Evolutionary conservation across 2,888 invertebrate species (phyloP).

Genomic region (Caenorhabditis panamensis): DNA sequence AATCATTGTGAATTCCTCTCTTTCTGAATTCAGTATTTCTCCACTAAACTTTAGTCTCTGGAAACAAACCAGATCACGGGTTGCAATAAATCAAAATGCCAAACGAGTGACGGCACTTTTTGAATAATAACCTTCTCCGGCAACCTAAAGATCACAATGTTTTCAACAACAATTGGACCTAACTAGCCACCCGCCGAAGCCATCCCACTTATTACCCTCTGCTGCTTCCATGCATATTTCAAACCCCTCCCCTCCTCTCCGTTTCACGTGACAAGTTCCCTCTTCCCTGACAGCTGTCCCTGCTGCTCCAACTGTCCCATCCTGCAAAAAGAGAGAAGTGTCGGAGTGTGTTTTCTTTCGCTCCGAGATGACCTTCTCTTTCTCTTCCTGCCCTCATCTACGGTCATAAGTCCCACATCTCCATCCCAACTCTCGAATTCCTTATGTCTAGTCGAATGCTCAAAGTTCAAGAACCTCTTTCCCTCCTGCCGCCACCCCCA

Average conservation of each 20-base stretch:
- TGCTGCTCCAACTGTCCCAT: conserved; percentile 4
- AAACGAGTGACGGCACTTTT: background rate
- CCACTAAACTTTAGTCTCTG: background rate
- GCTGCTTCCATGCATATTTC: conserved; percentile 41
- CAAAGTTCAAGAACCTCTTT: conserved; percentile 48
- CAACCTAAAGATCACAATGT: conserved; percentile 2
- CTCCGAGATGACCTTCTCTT: background rate
- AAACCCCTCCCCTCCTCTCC: conserved; percentile 13
- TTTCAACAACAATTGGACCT: conserved; percentile 5
- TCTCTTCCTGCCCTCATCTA: no score
- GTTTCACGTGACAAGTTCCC: conserved; percentile 44
- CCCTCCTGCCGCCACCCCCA: conserved; percentile 10
- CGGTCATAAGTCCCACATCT: no score
- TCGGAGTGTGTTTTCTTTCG: background rate
- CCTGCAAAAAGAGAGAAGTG: conserved; percentile 20
- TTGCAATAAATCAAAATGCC: conserved; percentile 11
- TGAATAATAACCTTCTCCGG: background rate
- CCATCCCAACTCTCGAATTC: background rate
- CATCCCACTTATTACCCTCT: conserved; percentile 33
- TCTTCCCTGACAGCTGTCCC: conserved; percentile 29
- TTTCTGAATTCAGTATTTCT: no score
- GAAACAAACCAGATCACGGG: background rate
- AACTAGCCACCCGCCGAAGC: background rate
- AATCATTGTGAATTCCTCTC: background rate
- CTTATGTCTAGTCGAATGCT: conserved; percentile 10